phyloP scores from a whole-genome alignment of 2,888 invertebrate genomes.

The Cacoxenus indagator region DNA sequence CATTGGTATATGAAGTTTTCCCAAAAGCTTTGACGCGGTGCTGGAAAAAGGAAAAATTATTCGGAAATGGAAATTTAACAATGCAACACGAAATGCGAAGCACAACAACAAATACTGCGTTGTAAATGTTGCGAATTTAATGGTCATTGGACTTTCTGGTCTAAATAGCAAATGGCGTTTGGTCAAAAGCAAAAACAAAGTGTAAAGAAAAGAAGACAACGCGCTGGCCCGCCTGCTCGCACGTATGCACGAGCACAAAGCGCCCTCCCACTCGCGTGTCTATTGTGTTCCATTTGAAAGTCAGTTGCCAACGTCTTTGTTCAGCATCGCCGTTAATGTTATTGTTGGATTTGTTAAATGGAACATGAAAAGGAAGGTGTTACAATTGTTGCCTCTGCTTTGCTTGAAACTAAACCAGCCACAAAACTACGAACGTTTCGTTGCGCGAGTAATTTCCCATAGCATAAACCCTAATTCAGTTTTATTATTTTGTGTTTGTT shows the following conservation, averaged over 20 bases:
- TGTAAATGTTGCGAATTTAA: constrained; percentile 9
- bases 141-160: constrained; percentile 55
- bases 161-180: constrained; percentile 52
- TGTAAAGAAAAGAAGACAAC: too few species aligned
- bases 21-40: constrained; percentile 50
- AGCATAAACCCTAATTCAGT: neutral
- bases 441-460: neutral
- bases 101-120: neutral
- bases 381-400: neutral
- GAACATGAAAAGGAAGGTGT: constrained; percentile 9
- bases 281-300: constrained; percentile 31
- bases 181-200: neutral
- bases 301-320: constrained; percentile 18
- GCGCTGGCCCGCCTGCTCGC: constrained; percentile 30
- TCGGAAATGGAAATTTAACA: neutral
- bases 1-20: constrained; percentile 57
- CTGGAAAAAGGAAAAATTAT: constrained; percentile 26
- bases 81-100: neutral
- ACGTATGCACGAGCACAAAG: too few species aligned
- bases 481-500: neutral
- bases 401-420: neutral
- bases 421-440: neutral
- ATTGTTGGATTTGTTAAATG: neutral
- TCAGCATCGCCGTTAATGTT: neutral
- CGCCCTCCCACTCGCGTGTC: constrained; percentile 9